Evolutionary conservation across 2,113 vertebrate species (phyloP), one percentile per base, ranked within the genome.

Genomic region (Notarius quadriscutis): DNA sequence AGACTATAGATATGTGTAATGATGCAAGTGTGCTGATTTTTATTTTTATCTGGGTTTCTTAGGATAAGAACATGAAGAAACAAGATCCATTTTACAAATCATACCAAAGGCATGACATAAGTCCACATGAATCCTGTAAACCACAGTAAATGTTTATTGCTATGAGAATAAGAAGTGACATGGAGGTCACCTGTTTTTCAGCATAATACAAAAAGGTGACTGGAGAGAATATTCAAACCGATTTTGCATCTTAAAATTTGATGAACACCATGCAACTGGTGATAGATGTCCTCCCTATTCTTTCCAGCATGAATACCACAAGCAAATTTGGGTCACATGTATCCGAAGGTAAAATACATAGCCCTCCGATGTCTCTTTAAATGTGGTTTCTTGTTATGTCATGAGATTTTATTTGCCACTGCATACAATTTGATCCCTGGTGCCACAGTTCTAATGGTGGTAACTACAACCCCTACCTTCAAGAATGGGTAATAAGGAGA

Each of bases 121-220:
- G 75, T 25, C 82, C 83, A 81, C 20, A 25, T 50, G 30, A 67
- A 80, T 69, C 71, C 69, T 53, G 81, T 71, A 82, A 67, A 41
- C 50, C 65, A 50, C 83, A 53, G 50, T 18, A 63, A 84, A 77
- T 79, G 93, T 91, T 91, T 92, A 94, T 95, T 96, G 92, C 95
- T 92, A 96, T 96, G 94, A 95, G 93, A 94, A 95, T 89, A 87
- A 72, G 87, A 88, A 92, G 90, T 93, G 89, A 91, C 83, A 79
- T 77, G n/a, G 86, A 95, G 93, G 92, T 65, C 63, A 65, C 10
- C 63, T 65, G 10, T 12, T 27, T 63, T 65, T 27, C 57, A 79
- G 34, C 9, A 55, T 4, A 48, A 41, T 4, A 75, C 11, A 63
- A 72, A 84, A 84, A 51, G 60, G 53, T 80, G 62, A 30, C 62